phyloP scores from a whole-genome alignment of 2,888 invertebrate genomes.

The Pecten maximus region DNA sequence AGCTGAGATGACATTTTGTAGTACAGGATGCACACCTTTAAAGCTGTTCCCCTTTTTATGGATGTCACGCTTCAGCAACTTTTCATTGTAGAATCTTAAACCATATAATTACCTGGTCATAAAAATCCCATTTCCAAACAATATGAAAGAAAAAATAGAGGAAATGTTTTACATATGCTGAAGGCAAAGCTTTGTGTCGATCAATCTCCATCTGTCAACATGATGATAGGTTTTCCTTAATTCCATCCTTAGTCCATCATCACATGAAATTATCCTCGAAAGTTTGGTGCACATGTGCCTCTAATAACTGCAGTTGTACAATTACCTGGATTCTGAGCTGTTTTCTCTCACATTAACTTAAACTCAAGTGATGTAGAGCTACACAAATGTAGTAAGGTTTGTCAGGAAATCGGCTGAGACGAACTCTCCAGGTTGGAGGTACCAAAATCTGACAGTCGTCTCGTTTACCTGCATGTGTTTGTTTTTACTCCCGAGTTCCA shows the following conservation, averaged over 20 bases:
- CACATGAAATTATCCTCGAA: not conserved
- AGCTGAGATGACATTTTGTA: not conserved
- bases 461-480: not conserved
- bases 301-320: not conserved
- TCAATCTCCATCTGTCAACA: not conserved
- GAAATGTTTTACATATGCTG: not conserved
- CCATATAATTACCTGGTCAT: slow-evolving; percentile 2
- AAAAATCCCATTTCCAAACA: slow-evolving; percentile 22
- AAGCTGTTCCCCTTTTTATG: not conserved
- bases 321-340: not conserved
- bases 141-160: not conserved
- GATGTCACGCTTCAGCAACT: not conserved
- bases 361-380: not conserved
- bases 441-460: not conserved
- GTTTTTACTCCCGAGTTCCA: not conserved
- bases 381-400: not conserved
- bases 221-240: not conserved
- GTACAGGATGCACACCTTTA: not conserved
- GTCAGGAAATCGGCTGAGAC: not conserved
- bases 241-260: not conserved
- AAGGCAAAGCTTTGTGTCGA: not conserved
- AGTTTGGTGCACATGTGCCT: not conserved
- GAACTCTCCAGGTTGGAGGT: no score
- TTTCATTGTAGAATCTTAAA: not conserved
- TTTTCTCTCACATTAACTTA: not conserved